Percentiles rank a stretch among this genome's conserved stretches.
Evolutionary conservation across 2,888 invertebrate species (phyloP).

Genomic region (Eristalinus sepulchralis): DNA sequence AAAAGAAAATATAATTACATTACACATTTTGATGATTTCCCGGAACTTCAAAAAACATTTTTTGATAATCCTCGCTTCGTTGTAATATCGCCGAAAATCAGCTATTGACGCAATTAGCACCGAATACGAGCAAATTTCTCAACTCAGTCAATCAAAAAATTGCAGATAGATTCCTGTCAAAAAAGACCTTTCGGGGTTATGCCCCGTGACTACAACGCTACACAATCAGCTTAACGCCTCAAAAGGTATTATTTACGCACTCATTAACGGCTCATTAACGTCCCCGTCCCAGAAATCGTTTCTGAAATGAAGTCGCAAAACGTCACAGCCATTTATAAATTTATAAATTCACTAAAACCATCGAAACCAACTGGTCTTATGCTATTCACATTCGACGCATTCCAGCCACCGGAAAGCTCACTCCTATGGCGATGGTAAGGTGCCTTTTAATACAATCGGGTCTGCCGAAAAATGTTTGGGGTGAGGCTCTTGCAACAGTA

Average conservation of each 20-base stretch:
- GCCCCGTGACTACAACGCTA: background rate
- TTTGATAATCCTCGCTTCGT: background rate
- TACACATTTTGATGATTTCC: background rate
- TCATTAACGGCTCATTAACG: background rate
- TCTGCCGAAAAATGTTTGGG: background rate
- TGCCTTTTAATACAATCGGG: constrained; percentile 58
- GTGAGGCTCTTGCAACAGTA: background rate
- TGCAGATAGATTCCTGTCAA: background rate
- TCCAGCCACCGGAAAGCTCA: too few species aligned
- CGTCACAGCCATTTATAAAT: too few species aligned
- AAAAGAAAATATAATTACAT: background rate
- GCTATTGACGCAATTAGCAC: constrained; percentile 2
- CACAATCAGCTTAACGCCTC: background rate
- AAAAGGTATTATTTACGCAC: background rate
- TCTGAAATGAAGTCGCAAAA: too few species aligned
- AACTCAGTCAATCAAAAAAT: background rate
- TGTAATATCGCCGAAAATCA: background rate
- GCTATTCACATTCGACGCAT: too few species aligned
- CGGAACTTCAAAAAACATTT: background rate
- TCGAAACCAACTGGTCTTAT: too few species aligned
- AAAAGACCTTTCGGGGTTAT: background rate
- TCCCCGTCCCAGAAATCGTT: background rate
- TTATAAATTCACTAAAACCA: too few species aligned
- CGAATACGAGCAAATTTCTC: background rate
- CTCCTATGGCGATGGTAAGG: constrained; percentile 70